Evolutionary conservation across 1,140 invertebrate species (phyloP).

Genomic region (Brachionus rubens): DNA sequence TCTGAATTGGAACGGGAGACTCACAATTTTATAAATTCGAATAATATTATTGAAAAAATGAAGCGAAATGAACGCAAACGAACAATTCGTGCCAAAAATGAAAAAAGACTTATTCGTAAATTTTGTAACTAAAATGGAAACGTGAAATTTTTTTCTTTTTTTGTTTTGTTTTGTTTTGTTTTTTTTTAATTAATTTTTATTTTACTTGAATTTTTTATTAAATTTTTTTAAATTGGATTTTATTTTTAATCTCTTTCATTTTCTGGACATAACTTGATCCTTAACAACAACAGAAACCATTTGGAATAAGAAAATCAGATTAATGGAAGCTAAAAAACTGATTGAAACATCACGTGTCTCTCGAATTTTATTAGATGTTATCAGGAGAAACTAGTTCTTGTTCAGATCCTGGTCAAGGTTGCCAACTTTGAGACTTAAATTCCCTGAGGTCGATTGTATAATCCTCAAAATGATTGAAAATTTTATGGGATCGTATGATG

Average conservation of each 20-base stretch:
- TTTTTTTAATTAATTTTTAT: conserved; percentile 1
- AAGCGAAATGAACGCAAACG: neutral
- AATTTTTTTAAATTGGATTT: neutral
- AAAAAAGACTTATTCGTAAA: conserved; percentile 34
- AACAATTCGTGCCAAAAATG: conserved; percentile 15
- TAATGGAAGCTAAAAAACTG: too few species aligned
- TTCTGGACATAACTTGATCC: too few species aligned
- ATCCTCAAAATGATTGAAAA: too few species aligned
- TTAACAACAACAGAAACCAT: too few species aligned
- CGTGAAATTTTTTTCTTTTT: neutral
- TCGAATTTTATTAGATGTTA: too few species aligned
- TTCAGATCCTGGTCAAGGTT: too few species aligned
- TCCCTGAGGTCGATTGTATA: too few species aligned
- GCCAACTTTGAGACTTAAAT: too few species aligned
- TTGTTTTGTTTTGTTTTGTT: neutral
- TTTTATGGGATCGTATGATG: too few species aligned
- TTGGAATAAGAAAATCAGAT: too few species aligned
- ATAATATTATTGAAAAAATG: conserved; percentile 35
- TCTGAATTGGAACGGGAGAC: neutral
- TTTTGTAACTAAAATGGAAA: conserved; percentile 9
- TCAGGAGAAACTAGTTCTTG: too few species aligned
- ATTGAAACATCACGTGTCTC: too few species aligned
- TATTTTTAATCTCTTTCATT: neutral
- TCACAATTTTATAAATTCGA: neutral
- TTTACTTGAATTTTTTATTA: conserved; percentile 12